A percentile compares a stretch with the other conserved stretches of the same genome.
Conservation (phyloP, 1,140 invertebrate genomes). For the Lordiphosa mommai region DNA sequence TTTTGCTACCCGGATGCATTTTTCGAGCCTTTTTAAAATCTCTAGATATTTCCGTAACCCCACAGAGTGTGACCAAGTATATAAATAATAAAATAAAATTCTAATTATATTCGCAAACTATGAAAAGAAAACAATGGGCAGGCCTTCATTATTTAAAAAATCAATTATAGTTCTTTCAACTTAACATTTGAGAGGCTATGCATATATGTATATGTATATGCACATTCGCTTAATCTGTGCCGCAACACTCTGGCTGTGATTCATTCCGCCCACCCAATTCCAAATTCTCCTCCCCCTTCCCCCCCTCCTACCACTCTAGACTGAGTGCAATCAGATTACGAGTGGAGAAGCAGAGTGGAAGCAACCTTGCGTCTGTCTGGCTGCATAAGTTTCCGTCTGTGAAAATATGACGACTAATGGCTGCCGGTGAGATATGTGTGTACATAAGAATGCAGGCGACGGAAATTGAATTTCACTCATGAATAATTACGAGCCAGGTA, state of each 20-base stretch:
- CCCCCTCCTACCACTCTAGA: background rate
- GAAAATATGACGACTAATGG: slow-evolving; percentile 20
- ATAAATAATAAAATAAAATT: too few species aligned
- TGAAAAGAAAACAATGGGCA: too few species aligned
- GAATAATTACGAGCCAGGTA: slow-evolving; percentile 42
- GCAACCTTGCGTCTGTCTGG: too few species aligned
- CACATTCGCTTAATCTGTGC: background rate
- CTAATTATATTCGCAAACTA: too few species aligned
- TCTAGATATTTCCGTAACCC: too few species aligned
- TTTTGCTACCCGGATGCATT: too few species aligned
- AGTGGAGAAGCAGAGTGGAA: background rate
- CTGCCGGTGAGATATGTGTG: background rate
- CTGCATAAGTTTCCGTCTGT: background rate
- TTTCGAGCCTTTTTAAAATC: too few species aligned
- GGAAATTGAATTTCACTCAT: slow-evolving; percentile 69
- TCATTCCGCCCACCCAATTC: background rate
- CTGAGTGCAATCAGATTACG: slow-evolving; percentile 12
- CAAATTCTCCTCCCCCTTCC: background rate
- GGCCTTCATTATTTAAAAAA: too few species aligned
- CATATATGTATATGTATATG: background rate
- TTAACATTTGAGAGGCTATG: background rate
- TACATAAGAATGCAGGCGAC: slow-evolving; percentile 16
- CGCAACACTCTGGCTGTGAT: slow-evolving; percentile 4
- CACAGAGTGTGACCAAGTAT: too few species aligned
- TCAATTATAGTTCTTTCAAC: too few species aligned